Percentiles rank a stretch among this genome's conserved stretches.
Evolutionary conservation across 2,113 vertebrate genomes (phyloP).

Genomic region (Lampris incognitus): DNA sequence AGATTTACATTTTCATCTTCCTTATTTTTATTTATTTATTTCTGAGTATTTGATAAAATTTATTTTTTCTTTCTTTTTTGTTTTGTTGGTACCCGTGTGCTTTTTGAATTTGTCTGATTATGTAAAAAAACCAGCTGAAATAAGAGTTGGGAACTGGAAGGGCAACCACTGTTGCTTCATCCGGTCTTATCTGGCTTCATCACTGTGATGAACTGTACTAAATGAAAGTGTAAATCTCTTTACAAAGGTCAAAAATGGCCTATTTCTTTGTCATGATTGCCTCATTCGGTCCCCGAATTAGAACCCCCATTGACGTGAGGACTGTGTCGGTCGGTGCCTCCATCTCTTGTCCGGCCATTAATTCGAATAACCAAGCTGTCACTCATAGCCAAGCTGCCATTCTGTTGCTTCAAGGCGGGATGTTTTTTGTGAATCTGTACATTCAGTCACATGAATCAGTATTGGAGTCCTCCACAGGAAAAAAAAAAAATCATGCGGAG

Average conservation of each 20-base stretch:
- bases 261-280: neutral
- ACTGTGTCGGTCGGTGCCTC: neutral
- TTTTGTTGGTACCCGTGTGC: neutral
- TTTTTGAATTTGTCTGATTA: no score
- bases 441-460: conserved; percentile 4
- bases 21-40: no score
- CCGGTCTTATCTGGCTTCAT: no score
- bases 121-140: no score
- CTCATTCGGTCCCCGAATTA: neutral
- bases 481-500: neutral
- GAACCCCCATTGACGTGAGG: neutral
- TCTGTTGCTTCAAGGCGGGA: neutral
- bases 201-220: no score
- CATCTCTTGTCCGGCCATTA: neutral
- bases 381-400: conserved; percentile 11
- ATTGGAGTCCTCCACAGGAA: neutral
- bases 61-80: no score
- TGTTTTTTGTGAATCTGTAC: neutral
- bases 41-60: no score
- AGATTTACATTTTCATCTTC: no score
- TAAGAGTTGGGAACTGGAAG: no score
- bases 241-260: neutral
- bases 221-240: no score
- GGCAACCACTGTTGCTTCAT: no score
- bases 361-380: neutral